Percentiles rank a stretch among this genome's conserved stretches.
phyloP scores from a whole-genome alignment of 2,113 vertebrate species.

The Neoarius graeffei region DNA sequence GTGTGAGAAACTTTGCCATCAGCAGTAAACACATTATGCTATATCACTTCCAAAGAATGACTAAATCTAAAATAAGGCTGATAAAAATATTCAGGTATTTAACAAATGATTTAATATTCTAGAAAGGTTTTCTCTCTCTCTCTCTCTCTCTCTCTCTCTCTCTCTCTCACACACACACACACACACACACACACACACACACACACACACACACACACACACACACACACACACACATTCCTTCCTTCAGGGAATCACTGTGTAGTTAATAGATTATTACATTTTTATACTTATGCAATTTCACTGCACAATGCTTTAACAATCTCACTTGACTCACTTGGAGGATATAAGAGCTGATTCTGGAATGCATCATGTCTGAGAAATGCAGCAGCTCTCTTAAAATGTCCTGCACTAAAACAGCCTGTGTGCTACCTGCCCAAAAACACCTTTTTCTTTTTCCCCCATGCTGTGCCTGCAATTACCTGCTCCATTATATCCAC shows the following conservation, averaged over 20 bases:
- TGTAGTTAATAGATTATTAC: conserved; percentile 50
- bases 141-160: neutral
- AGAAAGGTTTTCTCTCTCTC: neutral
- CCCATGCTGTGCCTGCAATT: conserved; percentile 39
- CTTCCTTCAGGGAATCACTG: conserved; percentile 36
- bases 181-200: conserved; percentile 2
- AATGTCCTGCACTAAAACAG: conserved; percentile 37
- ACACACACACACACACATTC: neutral
- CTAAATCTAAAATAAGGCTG: neutral
- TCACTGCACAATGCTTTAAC: conserved; percentile 51
- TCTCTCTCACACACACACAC: neutral
- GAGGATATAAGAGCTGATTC: conserved; percentile 39
- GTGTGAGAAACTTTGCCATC: conserved; percentile 10
- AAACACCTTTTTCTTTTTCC: conserved; percentile 30
- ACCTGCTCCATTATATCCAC: conserved; percentile 51
- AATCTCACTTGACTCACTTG: conserved; percentile 21
- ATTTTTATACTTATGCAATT: conserved; percentile 54
- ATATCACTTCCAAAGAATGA: neutral
- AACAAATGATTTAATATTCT: neutral
- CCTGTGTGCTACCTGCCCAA: conserved; percentile 35
- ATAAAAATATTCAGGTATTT: neutral
- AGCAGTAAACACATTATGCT: neutral
- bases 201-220: neutral
- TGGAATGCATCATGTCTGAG: conserved; percentile 32
- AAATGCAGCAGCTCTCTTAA: conserved; percentile 28